These are phyloP conservation scores for Psephotus haematonotus DNA, from an alignment of 2,113 vertebrate genomes.

Conservation along the genomic window DNA sequence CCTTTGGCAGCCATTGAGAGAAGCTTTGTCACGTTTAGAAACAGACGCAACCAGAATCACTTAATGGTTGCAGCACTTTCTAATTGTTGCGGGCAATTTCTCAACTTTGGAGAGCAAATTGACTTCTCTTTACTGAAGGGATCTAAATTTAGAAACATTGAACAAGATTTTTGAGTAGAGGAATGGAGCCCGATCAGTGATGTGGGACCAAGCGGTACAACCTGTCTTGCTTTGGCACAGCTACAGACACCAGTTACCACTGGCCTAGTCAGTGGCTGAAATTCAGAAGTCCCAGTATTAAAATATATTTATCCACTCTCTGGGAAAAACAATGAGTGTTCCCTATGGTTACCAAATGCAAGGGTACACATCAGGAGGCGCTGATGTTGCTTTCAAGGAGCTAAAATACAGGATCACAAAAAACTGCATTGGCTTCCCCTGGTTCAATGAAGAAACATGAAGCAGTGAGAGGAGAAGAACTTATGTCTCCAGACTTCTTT, in stretches of 20 bases:
- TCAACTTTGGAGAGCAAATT: background rate
- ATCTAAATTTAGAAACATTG: background rate
- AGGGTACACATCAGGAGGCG: background rate
- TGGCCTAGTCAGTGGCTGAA: background rate
- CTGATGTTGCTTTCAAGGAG: background rate
- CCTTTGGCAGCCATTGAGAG: background rate
- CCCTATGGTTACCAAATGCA: background rate
- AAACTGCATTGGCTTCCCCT: background rate
- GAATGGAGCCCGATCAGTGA: background rate
- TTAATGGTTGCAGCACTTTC: background rate
- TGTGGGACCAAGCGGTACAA: accelerated
- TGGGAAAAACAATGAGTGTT: background rate
- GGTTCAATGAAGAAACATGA: background rate
- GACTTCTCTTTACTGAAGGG: background rate
- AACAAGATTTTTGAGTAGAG: background rate
- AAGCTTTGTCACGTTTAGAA: background rate
- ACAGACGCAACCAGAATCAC: background rate
- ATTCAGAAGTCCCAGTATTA: background rate
- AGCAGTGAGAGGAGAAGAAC: background rate
- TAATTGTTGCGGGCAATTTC: background rate
- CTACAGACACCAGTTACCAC: background rate
- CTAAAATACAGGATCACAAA: background rate
- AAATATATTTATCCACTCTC: background rate
- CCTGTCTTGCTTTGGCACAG: background rate
- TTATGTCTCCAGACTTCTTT: background rate